Conservation (phyloP, 2,888 invertebrate species). For the Ormyrus nitidulus region DNA sequence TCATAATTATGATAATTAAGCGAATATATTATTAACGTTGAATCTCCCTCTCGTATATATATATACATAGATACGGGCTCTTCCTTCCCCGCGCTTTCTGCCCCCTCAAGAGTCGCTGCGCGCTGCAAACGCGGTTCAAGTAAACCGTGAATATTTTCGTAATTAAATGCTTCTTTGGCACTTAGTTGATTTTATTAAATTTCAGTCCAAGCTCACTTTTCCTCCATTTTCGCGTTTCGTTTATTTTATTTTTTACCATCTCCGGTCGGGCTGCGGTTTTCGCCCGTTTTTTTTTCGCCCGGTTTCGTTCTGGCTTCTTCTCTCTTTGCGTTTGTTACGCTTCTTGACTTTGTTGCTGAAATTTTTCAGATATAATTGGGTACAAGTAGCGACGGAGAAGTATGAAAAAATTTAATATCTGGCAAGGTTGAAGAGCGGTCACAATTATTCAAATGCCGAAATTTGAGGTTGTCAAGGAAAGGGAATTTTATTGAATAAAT, state of each 20-base stretch:
- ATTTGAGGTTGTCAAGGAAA: too few relatives aligned
- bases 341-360: conserved; percentile 24
- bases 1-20: conserved; percentile 55
- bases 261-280: background rate
- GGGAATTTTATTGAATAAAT: too few relatives aligned
- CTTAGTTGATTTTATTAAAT: conserved; percentile 52
- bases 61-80: background rate
- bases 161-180: conserved; percentile 50
- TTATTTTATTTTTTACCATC: background rate
- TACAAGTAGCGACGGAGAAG: background rate
- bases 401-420: too few relatives aligned
- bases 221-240: conserved; percentile 21
- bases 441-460: too few relatives aligned
- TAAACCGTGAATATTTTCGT: conserved; percentile 46
- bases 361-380: conserved; percentile 6
- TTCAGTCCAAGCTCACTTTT: conserved; percentile 30
- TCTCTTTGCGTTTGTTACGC: conserved; percentile 13
- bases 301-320: background rate
- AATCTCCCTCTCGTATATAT: conserved; percentile 7
- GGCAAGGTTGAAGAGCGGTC: too few relatives aligned
- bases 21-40: conserved; percentile 52
- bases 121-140: background rate
- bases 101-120: background rate
- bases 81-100: background rate
- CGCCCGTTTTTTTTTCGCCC: background rate